A percentile compares a stretch with the other conserved stretches of the same genome.
Conservation (phyloP, 2,888 invertebrate species). For the Colletes collaris region DNA sequence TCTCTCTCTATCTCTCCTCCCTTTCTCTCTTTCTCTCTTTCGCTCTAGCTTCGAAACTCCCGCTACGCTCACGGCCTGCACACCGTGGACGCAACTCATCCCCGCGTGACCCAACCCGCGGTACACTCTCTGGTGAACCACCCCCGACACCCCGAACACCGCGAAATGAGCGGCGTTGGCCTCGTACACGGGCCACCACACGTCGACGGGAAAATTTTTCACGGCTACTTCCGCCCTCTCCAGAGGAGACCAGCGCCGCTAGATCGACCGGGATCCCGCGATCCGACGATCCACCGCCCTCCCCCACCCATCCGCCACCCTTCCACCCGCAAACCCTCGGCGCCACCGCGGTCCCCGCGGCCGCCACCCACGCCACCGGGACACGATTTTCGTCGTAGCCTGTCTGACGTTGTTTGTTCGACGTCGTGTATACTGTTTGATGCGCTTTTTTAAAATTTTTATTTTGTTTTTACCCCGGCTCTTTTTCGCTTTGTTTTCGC, state of each 20-base stretch:
- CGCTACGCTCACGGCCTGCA: constrained; percentile 32
- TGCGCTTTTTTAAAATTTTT: constrained; percentile 35
- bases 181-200: constrained; percentile 75
- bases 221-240: constrained; percentile 74
- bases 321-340: not conserved
- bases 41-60: not conserved
- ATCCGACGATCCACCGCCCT: constrained; percentile 70
- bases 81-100: constrained; percentile 68
- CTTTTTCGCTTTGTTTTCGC: constrained; percentile 2
- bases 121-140: constrained; percentile 82
- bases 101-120: constrained; percentile 74
- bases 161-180: constrained; percentile 78
- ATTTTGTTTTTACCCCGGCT: not conserved
- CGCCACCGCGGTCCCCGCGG: not conserved
- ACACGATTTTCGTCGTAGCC: constrained; percentile 67
- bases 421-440: constrained; percentile 56
- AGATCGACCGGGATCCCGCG: constrained; percentile 70
- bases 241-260: constrained; percentile 51
- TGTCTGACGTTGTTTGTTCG: constrained; percentile 68
- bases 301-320: constrained; percentile 35
- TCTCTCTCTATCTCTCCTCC: constrained; percentile 55
- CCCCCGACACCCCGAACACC: constrained; percentile 82
- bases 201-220: constrained; percentile 78
- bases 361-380: constrained; percentile 31
- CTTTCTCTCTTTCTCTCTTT: constrained; percentile 9